Conservation (phyloP, 1,140 invertebrate species). For the Rhagoletis zephyria region DNA sequence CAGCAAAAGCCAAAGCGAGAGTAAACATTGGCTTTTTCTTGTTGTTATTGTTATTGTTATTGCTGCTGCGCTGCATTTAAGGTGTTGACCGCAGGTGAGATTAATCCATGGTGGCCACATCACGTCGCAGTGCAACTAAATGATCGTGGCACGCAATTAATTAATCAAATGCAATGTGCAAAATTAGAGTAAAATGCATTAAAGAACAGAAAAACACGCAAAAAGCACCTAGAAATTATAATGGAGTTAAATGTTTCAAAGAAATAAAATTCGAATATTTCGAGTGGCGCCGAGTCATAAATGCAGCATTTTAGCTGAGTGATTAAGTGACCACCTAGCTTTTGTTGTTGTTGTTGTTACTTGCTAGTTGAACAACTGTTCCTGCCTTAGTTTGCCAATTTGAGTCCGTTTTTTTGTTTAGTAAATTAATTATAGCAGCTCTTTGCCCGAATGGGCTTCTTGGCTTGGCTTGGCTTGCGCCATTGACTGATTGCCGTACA, state of each 20-base stretch:
- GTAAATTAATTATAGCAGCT: not conserved
- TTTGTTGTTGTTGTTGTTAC: constrained; percentile 19
- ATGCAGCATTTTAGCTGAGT: not conserved
- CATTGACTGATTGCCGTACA: not conserved
- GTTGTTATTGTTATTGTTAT: constrained; percentile 40
- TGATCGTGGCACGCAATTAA: constrained; percentile 35
- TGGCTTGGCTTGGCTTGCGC: not conserved
- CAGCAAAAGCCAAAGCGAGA: not conserved
- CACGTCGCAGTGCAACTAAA: constrained; percentile 20
- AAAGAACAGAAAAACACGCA: not conserved
- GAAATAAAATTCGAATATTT: not conserved
- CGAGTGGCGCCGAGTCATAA: not conserved
- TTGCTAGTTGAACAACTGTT: not conserved
- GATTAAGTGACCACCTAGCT: not conserved
- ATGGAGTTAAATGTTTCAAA: not conserved
- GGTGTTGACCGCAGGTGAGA: not conserved
- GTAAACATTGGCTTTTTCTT: not conserved
- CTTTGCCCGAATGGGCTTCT: not conserved
- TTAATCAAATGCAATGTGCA: constrained; percentile 23
- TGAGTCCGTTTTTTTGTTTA: not conserved
- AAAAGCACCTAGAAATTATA: not conserved
- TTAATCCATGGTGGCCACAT: constrained; percentile 28
- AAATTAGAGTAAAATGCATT: not conserved
- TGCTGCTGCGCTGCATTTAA: not conserved
- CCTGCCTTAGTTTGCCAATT: not conserved